Evolutionary conservation across 2,797 vertebrate species (phyloP).

Genomic region (Momotus momota): DNA sequence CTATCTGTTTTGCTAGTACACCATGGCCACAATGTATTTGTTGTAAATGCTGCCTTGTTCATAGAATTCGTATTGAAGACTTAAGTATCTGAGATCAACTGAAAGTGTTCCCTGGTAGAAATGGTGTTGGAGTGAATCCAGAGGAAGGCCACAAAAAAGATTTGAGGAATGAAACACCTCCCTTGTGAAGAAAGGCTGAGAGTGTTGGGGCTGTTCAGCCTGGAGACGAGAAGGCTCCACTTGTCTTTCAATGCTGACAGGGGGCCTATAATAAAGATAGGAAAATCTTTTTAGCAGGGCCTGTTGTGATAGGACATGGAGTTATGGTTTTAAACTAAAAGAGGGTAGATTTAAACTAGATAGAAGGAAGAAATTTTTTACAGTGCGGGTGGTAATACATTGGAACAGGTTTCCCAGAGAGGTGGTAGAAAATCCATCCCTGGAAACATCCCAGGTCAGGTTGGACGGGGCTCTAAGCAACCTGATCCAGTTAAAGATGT

Average conservation of each 20-base stretch:
- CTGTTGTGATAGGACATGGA: neutral
- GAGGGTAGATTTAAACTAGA: neutral
- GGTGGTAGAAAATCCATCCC: too few species aligned
- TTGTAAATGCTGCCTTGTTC: neutral
- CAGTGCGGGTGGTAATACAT: neutral
- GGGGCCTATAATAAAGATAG: neutral
- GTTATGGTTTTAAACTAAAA: neutral
- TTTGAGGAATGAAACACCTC: neutral
- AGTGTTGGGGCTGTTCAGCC: neutral
- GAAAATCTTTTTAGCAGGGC: neutral
- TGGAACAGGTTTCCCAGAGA: neutral
- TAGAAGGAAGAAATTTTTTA: neutral
- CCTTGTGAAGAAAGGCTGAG: neutral
- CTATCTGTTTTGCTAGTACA: neutral
- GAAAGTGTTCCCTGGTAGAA: neutral
- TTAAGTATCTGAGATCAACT: neutral
- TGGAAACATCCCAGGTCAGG: too few species aligned
- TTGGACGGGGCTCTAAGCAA: too few species aligned
- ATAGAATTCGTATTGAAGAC: neutral
- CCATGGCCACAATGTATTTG: neutral
- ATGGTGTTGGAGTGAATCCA: neutral
- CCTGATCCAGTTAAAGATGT: too few species aligned
- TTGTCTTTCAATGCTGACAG: neutral
- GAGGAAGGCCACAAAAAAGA: neutral
- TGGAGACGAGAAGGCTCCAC: neutral